A percentile compares a stretch with the other conserved stretches of the same genome.
phyloP scores from a whole-genome alignment of 2,888 invertebrate species.

The Lasius platythorax region DNA sequence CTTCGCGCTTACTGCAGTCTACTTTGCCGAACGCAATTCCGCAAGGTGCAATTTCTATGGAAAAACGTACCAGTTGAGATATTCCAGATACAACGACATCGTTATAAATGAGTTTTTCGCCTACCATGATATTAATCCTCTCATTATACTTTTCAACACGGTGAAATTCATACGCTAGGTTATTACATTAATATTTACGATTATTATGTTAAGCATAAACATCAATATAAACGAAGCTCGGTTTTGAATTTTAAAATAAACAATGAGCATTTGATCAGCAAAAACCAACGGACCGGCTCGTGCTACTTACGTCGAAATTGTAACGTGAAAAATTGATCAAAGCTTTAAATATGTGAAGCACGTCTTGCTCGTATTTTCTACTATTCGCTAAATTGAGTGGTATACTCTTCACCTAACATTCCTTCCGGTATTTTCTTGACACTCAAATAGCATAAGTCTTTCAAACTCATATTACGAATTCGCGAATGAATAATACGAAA shows the following conservation, averaged over 20 bases:
- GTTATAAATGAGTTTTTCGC: constrained; percentile 58
- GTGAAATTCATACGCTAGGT: not conserved
- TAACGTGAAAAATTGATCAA: constrained; percentile 45
- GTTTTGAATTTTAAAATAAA: not conserved
- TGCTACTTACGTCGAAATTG: constrained; percentile 21
- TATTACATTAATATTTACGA: constrained; percentile 10
- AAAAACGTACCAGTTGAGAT: constrained; percentile 62
- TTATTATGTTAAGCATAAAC: not conserved
- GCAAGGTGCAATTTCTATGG: constrained; percentile 69
- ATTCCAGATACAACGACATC: constrained; percentile 60
- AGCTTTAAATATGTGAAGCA: constrained; percentile 32
- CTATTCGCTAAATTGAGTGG: constrained; percentile 36
- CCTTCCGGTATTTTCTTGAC: not conserved
- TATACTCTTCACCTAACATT: constrained; percentile 21
- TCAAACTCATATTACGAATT: not conserved
- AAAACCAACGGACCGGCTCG: not conserved
- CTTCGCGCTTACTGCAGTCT: constrained; percentile 66
- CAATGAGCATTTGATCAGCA: constrained; percentile 1
- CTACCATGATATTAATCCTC: constrained; percentile 60
- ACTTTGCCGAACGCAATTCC: constrained; percentile 72
- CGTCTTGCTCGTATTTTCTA: constrained; percentile 34
- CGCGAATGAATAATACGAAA: not conserved
- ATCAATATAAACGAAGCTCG: constrained; percentile 29
- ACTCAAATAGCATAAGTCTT: not conserved
- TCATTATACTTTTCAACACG: constrained; percentile 28